A percentile compares a stretch with the other conserved stretches of the same genome.
These are phyloP conservation scores for Drosophila robusta DNA, from an alignment of 2,888 invertebrate species.

Conservation along the genomic window DNA sequence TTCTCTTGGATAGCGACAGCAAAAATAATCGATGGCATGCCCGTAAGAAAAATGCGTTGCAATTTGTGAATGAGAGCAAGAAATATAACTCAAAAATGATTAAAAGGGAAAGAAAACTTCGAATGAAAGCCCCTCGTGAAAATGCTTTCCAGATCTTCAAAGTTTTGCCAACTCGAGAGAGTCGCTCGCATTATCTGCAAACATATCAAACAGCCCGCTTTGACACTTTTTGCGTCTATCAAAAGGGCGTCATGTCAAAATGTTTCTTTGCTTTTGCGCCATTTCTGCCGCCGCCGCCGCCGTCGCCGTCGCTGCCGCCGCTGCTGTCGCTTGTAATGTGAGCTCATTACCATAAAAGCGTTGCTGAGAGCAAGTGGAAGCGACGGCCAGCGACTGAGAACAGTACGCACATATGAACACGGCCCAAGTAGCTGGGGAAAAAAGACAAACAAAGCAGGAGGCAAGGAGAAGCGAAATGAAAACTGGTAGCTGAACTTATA, in stretches of 20 bases:
- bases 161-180: neutral
- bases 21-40: too few relatives aligned
- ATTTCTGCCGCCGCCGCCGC: conserved; percentile 26
- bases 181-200: conserved; percentile 2
- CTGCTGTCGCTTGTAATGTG: conserved; percentile 70
- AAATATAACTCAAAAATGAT: too few relatives aligned
- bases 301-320: conserved; percentile 3
- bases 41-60: too few relatives aligned
- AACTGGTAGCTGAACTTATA: conserved; percentile 64
- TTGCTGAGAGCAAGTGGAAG: conserved; percentile 43
- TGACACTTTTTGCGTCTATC: conserved; percentile 56
- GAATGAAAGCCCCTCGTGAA: neutral
- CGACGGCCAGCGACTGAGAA: conserved; percentile 27
- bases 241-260: conserved; percentile 71
- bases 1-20: neutral
- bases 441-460: conserved; percentile 4
- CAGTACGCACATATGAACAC: conserved; percentile 52
- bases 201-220: conserved; percentile 35
- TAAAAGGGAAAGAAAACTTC: neutral
- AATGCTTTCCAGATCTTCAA: neutral
- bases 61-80: too few relatives aligned
- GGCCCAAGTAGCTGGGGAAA: conserved; percentile 24
- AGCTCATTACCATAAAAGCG: conserved; percentile 80
- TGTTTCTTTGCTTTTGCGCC: conserved; percentile 47
- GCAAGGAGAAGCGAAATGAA: conserved; percentile 18